Conservation (phyloP, 2,797 vertebrate genomes). For the Chrosomus eos region DNA sequence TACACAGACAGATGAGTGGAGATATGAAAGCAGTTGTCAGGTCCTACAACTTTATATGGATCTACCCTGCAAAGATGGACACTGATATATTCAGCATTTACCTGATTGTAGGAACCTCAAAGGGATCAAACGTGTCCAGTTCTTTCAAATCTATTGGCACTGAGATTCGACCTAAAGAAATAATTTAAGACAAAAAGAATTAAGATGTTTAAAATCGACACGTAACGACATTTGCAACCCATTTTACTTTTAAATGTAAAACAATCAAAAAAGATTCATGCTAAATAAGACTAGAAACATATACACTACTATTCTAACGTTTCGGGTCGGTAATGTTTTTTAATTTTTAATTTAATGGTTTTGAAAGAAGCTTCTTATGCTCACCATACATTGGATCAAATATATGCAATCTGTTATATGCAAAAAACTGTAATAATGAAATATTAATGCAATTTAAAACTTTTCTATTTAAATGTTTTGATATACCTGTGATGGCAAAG, state of each 20-base stretch:
- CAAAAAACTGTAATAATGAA: not conserved
- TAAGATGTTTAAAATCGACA: not conserved
- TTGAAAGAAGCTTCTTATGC: not conserved
- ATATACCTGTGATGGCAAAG: not conserved
- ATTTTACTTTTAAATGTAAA: not conserved
- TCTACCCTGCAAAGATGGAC: not conserved
- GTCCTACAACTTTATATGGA: not conserved
- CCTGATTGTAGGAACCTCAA: conserved; percentile 93
- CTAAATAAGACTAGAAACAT: not conserved
- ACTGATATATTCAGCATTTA: conserved; percentile 57
- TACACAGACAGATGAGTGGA: conserved; percentile 51
- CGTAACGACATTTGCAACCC: not conserved
- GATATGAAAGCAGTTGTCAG: not conserved
- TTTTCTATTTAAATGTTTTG: not conserved
- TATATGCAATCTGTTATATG: not conserved
- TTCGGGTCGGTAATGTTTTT: not conserved
- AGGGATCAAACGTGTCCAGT: conserved; percentile 89
- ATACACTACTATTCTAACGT: not conserved
- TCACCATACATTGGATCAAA: not conserved
- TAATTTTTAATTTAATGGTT: too few relatives aligned
- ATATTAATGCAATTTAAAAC: not conserved
- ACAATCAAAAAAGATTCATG: not conserved
- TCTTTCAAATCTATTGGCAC: conserved; percentile 90
- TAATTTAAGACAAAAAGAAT: not conserved
- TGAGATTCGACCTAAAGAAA: conserved; percentile 85